phyloP scores from a whole-genome alignment of 2,113 vertebrate species.

The Coryphaenoides rupestris region DNA sequence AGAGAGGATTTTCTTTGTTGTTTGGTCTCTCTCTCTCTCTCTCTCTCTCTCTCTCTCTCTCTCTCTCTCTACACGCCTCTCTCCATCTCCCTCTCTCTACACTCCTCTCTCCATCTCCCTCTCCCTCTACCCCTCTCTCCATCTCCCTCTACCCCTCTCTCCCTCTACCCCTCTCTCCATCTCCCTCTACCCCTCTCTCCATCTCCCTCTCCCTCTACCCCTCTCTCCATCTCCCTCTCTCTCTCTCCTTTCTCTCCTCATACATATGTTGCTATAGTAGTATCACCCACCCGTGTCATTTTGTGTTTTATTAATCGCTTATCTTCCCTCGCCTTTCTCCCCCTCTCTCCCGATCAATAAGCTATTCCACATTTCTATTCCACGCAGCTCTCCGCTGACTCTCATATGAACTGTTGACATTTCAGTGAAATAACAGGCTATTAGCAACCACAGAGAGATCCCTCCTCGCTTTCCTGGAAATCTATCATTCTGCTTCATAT shows the following conservation, averaged over 20 bases:
- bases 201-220: conserved; percentile 1
- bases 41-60: conserved; percentile 5
- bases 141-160: too few relatives aligned
- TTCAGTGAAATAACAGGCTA: conserved; percentile 2
- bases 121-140: background rate
- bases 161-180: too few relatives aligned
- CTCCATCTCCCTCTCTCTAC: too few relatives aligned
- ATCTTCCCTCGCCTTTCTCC: too few relatives aligned
- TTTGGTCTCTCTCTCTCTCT: conserved; percentile 34
- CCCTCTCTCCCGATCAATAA: too few relatives aligned
- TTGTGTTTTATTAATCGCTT: too few relatives aligned
- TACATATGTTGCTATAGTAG: too few relatives aligned
- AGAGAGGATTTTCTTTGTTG: conserved; percentile 33
- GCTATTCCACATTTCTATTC: too few relatives aligned
- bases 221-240: conserved; percentile 19
- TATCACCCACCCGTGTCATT: too few relatives aligned
- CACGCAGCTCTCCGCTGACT: conserved; percentile 1
- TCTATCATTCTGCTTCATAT: too few relatives aligned
- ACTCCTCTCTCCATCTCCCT: too few relatives aligned
- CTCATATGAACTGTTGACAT: background rate
- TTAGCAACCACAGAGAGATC: background rate
- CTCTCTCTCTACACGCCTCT: background rate
- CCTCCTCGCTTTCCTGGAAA: background rate
- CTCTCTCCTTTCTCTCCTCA: conserved; percentile 1
- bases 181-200: too few relatives aligned